These are phyloP conservation scores for Cheilinus undulatus DNA, from an alignment of 2,113 vertebrate species.

Conservation along the genomic window DNA sequence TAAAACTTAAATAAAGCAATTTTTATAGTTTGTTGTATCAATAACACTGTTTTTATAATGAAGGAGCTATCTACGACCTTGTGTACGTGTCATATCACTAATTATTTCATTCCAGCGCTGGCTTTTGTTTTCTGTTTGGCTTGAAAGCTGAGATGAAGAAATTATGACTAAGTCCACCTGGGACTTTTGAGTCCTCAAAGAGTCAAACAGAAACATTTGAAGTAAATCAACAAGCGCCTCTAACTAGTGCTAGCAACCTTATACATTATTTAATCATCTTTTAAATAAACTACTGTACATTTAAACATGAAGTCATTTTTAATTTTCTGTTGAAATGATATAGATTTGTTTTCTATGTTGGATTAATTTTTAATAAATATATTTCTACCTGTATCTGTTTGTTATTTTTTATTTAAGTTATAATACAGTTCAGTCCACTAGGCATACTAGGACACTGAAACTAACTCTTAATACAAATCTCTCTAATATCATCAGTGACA, in stretches of 20 bases:
- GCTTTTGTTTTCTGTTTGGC: background rate
- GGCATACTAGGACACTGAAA: too few relatives aligned
- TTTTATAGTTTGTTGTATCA: background rate
- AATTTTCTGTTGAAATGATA: too few relatives aligned
- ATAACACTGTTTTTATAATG: background rate
- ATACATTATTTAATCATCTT: background rate
- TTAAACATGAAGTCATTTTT: too few relatives aligned
- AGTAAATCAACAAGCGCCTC: conserved; percentile 35
- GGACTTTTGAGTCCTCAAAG: background rate
- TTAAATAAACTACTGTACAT: too few relatives aligned
- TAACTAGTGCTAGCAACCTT: conserved; percentile 13
- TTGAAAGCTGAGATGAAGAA: background rate
- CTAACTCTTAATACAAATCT: too few relatives aligned
- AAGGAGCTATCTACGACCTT: conserved; percentile 2
- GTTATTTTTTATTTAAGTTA: background rate
- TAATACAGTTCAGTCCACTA: too few relatives aligned
- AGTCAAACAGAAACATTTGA: conserved; percentile 16
- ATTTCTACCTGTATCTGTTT: conserved; percentile 39
- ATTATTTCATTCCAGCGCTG: conserved; percentile 1
- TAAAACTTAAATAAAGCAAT: background rate
- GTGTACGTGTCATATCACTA: conserved; percentile 26
- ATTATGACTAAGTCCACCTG: background rate
- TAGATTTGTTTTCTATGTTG: conserved; percentile 29
- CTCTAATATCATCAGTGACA: too few relatives aligned
- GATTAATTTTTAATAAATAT: conserved; percentile 57